A percentile compares a stretch with the other conserved stretches of the same genome.
Conservation (phyloP, 1,140 invertebrate genomes). For the Aphis gossypii region DNA sequence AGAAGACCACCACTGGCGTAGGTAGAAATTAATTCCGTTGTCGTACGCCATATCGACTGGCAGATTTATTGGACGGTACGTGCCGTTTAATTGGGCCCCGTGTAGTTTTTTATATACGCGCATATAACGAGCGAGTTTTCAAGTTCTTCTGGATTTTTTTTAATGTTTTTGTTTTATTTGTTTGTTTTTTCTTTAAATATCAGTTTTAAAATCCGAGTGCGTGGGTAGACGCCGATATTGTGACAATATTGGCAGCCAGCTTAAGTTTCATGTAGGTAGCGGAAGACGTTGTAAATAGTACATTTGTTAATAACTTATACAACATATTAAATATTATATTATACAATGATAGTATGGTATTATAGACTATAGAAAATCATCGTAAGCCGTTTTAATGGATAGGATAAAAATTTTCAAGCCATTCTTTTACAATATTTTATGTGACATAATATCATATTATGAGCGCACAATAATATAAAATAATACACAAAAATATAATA, state of each 20-base stretch:
- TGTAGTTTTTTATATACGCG: conserved; percentile 39
- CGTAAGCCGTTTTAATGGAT: not conserved
- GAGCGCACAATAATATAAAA: not conserved
- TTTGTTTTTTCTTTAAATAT: conserved; percentile 21
- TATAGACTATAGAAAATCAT: not conserved
- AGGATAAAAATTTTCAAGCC: not conserved
- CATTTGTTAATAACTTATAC: conserved; percentile 35
- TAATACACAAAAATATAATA: not conserved
- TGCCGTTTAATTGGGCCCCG: conserved; percentile 56
- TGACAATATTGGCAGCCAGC: conserved; percentile 47
- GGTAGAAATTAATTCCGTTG: conserved; percentile 58
- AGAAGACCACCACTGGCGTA: conserved; percentile 54
- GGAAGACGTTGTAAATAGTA: conserved; percentile 33
- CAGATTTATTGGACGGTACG: conserved; percentile 55
- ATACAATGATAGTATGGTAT: not conserved
- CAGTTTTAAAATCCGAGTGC: not conserved
- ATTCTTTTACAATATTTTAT: not conserved
- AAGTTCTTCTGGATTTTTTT: conserved; percentile 12
- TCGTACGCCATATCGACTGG: conserved; percentile 49
- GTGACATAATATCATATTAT: not conserved
- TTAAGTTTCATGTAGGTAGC: conserved; percentile 47
- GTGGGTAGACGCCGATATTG: conserved; percentile 46
- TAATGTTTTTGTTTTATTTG: conserved; percentile 23
- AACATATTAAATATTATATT: not conserved
- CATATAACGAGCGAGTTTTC: conserved; percentile 50